phyloP scores from a whole-genome alignment of 2,113 vertebrate genomes.

The Antechinus stuartii region DNA sequence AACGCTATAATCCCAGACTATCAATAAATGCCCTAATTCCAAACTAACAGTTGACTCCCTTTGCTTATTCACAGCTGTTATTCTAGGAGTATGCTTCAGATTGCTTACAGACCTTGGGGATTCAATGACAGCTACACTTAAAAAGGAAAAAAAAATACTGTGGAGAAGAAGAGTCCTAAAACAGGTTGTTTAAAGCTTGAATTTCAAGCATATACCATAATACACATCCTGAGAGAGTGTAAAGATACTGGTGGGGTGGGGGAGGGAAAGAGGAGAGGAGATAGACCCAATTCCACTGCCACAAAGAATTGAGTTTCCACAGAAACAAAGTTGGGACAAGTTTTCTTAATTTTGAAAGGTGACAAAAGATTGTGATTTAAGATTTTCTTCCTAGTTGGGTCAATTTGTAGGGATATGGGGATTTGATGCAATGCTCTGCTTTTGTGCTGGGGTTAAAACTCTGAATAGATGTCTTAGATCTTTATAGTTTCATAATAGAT shows the following conservation, averaged over 20 bases:
- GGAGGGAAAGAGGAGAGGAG: background rate
- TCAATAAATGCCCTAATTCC: background rate
- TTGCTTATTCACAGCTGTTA: background rate
- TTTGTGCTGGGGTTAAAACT: background rate
- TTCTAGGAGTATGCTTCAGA: background rate
- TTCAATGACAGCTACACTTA: background rate
- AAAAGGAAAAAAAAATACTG: background rate
- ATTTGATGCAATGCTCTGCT: background rate
- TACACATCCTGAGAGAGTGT: conserved; percentile 3
- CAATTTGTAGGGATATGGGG: background rate
- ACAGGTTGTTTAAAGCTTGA: conserved; percentile 8
- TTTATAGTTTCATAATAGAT: background rate
- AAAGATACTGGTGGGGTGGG: background rate
- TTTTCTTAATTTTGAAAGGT: background rate
- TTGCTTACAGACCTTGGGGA: background rate
- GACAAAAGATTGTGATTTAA: background rate
- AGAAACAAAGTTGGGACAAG: background rate
- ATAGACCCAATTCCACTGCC: background rate
- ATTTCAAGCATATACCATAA: conserved; percentile 26
- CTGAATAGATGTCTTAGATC: background rate
- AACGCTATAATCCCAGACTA: background rate
- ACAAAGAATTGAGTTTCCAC: background rate
- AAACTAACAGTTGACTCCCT: background rate
- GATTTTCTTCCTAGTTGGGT: background rate
- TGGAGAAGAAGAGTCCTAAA: background rate